Evolutionary conservation across 2,797 vertebrate species (phyloP).

Genomic region (Crypturellus tataupa): DNA sequence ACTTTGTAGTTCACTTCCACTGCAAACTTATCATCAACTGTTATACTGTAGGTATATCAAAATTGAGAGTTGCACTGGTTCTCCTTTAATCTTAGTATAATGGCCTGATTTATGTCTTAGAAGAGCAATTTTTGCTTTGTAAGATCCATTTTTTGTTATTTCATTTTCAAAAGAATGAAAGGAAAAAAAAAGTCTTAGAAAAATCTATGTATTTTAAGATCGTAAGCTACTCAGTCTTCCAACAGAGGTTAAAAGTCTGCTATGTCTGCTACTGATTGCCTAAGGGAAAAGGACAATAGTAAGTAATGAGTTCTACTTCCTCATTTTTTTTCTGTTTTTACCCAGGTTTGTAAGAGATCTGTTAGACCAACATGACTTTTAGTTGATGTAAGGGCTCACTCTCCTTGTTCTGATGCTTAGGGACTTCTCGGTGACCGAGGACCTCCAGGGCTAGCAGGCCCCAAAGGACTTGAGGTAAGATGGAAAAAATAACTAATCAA

Average conservation of each 20-base stretch:
- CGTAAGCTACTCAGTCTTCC: background rate
- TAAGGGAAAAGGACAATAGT: background rate
- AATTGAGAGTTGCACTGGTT: background rate
- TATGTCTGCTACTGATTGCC: background rate
- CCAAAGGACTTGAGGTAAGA: constrained; percentile 92
- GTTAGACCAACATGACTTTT: background rate
- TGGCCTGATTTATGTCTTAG: background rate
- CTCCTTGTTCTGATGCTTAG: constrained; percentile 75
- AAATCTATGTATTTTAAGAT: background rate
- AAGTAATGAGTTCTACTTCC: background rate
- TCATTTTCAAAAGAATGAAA: background rate
- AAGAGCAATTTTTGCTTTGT: background rate
- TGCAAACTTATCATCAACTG: background rate
- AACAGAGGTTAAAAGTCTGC: background rate
- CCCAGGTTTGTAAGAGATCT: background rate
- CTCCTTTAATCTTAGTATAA: background rate
- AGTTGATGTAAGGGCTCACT: background rate
- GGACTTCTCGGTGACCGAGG: constrained; percentile 90
- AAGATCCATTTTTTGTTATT: background rate
- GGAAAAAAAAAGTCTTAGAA: background rate
- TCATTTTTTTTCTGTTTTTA: background rate
- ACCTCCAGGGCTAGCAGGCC: constrained; percentile 88
- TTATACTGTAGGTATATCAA: background rate
- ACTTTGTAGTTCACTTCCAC: background rate
- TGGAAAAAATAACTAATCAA: background rate